Evolutionary conservation across 2,113 vertebrate genomes (phyloP).

Genomic region (Labeo rohita): DNA sequence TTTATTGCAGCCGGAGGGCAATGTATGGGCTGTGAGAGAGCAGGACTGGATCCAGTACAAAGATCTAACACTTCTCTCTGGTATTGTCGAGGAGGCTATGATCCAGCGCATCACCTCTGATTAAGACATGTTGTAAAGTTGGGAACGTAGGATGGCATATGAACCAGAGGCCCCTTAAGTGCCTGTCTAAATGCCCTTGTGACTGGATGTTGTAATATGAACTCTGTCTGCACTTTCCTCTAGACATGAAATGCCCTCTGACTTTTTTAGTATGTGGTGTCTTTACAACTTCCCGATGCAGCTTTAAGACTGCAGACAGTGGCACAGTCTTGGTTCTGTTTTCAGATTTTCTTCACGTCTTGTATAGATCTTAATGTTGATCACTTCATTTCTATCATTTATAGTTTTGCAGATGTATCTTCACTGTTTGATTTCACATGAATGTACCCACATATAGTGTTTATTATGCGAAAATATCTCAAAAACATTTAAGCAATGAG

Average conservation of each 20-base stretch:
- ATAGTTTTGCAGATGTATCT: neutral
- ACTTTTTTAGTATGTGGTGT: neutral
- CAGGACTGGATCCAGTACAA: conserved; percentile 71
- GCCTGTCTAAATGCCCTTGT: neutral
- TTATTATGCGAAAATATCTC: neutral
- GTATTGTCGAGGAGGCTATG: conserved; percentile 62
- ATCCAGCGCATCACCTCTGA: conserved; percentile 60
- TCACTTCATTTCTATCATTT: neutral
- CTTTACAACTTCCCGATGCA: neutral
- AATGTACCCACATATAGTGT: neutral
- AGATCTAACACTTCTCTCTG: conserved; percentile 64
- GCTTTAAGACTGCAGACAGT: neutral
- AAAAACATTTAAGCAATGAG: neutral
- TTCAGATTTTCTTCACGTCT: neutral
- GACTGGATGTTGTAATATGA: neutral
- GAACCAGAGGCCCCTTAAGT: neutral
- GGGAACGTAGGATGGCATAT: neutral
- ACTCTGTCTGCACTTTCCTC: neutral
- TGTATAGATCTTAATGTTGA: conserved; percentile 9
- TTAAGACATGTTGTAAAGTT: conserved; percentile 53
- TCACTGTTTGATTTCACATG: neutral
- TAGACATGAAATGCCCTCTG: neutral
- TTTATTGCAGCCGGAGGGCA: conserved; percentile 63
- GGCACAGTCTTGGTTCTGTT: neutral
- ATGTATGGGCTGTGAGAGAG: conserved; percentile 70